Conservation (phyloP, 1,140 invertebrate species). For the Babylonia areolata region DNA sequence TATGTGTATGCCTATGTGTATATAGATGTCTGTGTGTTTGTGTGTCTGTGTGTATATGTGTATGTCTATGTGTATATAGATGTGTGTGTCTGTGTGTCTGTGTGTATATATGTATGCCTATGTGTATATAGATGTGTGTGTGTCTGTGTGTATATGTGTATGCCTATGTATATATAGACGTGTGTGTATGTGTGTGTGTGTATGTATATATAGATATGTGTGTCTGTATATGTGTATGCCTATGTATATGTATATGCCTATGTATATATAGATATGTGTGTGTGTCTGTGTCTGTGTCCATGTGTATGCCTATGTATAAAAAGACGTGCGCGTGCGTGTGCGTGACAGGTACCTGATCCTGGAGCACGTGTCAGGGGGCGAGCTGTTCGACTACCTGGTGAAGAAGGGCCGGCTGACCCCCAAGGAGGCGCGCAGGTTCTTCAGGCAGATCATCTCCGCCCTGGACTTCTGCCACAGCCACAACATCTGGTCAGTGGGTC, state of each 20-base stretch:
- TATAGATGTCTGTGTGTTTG: neutral
- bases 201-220: conserved; percentile 1
- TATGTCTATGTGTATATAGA: neutral
- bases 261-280: neutral
- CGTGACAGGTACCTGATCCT: conserved; percentile 93
- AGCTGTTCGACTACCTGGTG: conserved; percentile 99
- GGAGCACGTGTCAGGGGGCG: conserved; percentile 99
- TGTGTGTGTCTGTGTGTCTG: neutral
- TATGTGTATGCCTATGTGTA: neutral
- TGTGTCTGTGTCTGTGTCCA: neutral
- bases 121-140: conserved; percentile 2
- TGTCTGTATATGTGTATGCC: conserved; percentile 3
- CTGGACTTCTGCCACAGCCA: conserved; percentile 99
- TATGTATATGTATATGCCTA: neutral
- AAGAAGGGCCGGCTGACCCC: conserved; percentile 98
- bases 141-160: conserved; percentile 16
- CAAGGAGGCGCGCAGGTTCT: conserved; percentile 98
- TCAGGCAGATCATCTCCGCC: conserved; percentile 99
- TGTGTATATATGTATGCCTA: neutral
- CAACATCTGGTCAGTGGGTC: conserved; percentile 97
- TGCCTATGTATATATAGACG: neutral
- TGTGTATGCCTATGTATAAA: neutral
- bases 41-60: conserved; percentile 1
- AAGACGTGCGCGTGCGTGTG: no score
- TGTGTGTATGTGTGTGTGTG: conserved; percentile 7